Evolutionary conservation across 2,888 invertebrate genomes (phyloP), one percentile per base, ranked within the genome.

Genomic region (Lamellibrachia satsuma): DNA sequence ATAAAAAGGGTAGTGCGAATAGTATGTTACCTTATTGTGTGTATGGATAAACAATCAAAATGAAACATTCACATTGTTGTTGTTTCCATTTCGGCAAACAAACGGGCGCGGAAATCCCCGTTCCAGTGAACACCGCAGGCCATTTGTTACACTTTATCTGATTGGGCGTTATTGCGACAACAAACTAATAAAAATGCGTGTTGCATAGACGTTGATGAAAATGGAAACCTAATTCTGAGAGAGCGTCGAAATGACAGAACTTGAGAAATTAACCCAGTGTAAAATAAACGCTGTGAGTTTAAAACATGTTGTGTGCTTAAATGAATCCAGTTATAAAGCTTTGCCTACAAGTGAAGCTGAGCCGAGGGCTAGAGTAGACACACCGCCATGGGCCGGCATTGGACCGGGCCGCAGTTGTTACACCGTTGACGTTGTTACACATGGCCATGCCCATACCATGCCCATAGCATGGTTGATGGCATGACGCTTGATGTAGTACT

Each of bases 41-140:
- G n/a, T 75, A 22, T 75, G 75, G 75, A 15, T 75, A 15, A 75
- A 75, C 75, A 22, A 75, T 75, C 75, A 22, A 75, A 22, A 75
- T 75, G 75, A 75, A n/a, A 75, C 75, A 75, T 75, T 75, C 75
- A 75, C 75, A 75, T 75, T 75, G 75, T 75, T 75, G 75, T 75
- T 75, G 75, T 75, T 75, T 75, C 22, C 22, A 39, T 39, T 39
- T 11, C 15, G 75, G 75, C 15, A 22, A 11, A 6, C 75, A n/a
- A 15, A 15, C 4, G 22, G 3, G 22, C 75, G 75, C 15, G 75
- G 75, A 75, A 75, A 75, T 75, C 75, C 75, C 75, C 75, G 75
- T 75, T 75, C 75, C 75, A 22, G 75, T 75, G n/a, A 75, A 8
- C 15, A 75, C 15, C 75, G 22, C 75, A 75, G 75, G 75, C 75